Conservation (phyloP, 2,888 invertebrate species). For the Lordiphosa andalusiaca region DNA sequence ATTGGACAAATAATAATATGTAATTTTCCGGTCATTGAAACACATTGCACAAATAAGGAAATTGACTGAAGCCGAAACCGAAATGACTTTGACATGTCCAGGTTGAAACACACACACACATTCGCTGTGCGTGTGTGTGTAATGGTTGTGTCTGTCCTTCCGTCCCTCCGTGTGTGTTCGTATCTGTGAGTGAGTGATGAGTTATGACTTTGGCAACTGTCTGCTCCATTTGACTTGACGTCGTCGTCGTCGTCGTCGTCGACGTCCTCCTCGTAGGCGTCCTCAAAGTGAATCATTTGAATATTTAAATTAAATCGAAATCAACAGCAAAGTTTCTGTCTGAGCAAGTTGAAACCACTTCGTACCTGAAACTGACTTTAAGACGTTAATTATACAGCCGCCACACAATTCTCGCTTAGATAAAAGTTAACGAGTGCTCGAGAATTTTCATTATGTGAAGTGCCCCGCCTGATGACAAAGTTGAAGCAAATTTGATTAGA, state of each 20-base stretch:
- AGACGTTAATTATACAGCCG: conserved; percentile 62
- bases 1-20: conserved; percentile 69
- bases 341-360: conserved; percentile 8
- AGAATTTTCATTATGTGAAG: too few relatives aligned
- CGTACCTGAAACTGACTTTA: conserved; percentile 35
- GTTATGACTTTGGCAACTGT: conserved; percentile 54
- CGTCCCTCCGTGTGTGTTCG: conserved; percentile 23
- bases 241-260: conserved; percentile 17
- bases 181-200: conserved; percentile 45
- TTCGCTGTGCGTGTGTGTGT: conserved; percentile 5
- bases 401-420: too few relatives aligned
- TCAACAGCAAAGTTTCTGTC: conserved; percentile 22
- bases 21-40: conserved; percentile 79
- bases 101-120: conserved; percentile 8
- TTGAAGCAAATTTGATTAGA: too few relatives aligned
- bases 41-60: conserved; percentile 73
- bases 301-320: conserved; percentile 72
- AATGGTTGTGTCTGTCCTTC: conserved; percentile 2
- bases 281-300: conserved; percentile 63
- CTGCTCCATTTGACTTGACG: conserved; percentile 38
- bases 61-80: conserved; percentile 57
- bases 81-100: conserved; percentile 67
- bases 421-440: too few relatives aligned
- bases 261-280: not conserved
- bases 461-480: too few relatives aligned